Conservation (phyloP, 2,888 invertebrate species). For the Rutpela maculata region DNA sequence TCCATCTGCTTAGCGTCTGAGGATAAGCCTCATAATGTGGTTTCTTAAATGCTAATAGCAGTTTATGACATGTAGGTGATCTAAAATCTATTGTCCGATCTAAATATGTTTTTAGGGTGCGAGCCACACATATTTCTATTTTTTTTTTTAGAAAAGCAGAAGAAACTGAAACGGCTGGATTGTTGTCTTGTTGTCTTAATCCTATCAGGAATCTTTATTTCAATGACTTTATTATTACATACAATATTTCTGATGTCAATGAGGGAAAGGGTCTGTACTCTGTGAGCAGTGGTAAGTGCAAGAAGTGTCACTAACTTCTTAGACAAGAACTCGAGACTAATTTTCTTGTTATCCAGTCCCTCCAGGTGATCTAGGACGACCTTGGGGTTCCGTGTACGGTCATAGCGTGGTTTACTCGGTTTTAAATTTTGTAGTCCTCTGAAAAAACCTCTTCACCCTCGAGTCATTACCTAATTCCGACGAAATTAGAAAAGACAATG, state of each 20-base stretch:
- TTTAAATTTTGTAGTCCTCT: no score
- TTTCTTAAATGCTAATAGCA: slow-evolving; percentile 37
- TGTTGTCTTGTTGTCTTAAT: slow-evolving; percentile 39
- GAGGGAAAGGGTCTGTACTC: no score
- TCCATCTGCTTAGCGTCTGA: slow-evolving; percentile 53
- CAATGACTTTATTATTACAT: no score
- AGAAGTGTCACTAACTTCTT: no score
- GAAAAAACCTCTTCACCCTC: no score
- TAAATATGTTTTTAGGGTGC: no score
- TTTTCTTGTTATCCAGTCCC: slow-evolving; percentile 12
- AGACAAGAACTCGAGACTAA: slow-evolving; percentile 36
- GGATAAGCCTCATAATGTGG: slow-evolving; percentile 39
- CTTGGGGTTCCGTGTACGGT: no score
- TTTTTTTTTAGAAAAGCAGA: slow-evolving; percentile 47
- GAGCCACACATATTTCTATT: slow-evolving; percentile 49
- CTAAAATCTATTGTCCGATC: slow-evolving; percentile 31
- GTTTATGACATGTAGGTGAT: slow-evolving; percentile 21
- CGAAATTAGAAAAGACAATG: slow-evolving; percentile 55
- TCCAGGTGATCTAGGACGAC: slow-evolving; percentile 43
- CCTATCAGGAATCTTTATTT: no score
- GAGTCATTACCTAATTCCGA: no score
- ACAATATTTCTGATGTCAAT: no score
- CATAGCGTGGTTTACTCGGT: no score
- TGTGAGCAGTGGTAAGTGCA: no score
- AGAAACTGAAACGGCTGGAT: slow-evolving; percentile 51